A percentile compares a stretch with the other conserved stretches of the same genome.
phyloP scores from a whole-genome alignment of 2,888 invertebrate species.

The Trichopria drosophilae region DNA sequence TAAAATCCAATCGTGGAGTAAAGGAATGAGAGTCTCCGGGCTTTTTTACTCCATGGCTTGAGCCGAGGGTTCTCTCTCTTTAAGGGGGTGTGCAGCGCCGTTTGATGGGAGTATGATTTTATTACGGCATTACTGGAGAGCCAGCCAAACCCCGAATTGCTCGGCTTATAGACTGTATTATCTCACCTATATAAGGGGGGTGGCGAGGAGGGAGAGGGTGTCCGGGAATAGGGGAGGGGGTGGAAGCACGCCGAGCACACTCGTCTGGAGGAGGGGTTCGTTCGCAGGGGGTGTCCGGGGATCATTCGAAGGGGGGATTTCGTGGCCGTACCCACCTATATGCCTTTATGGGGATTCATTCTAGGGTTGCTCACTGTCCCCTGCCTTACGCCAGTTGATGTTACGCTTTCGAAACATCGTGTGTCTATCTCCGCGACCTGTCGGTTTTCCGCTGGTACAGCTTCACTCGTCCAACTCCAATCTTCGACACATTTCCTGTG shows the following conservation, averaged over 20 bases:
- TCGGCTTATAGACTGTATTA: slow-evolving; percentile 58
- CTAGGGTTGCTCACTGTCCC: slow-evolving; percentile 47
- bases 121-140: slow-evolving; percentile 57
- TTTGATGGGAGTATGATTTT: slow-evolving; percentile 59
- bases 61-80: slow-evolving; percentile 35
- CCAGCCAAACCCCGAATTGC: slow-evolving; percentile 56
- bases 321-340: slow-evolving; percentile 15
- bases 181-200: slow-evolving; percentile 48
- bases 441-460: slow-evolving; percentile 1
- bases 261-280: slow-evolving; percentile 26
- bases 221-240: slow-evolving; percentile 23
- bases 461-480: no score
- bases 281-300: slow-evolving; percentile 12
- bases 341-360: slow-evolving; percentile 44
- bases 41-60: slow-evolving; percentile 50
- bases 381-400: slow-evolving; percentile 46
- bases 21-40: slow-evolving; percentile 55
- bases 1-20: slow-evolving; percentile 58
- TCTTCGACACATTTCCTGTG: no score
- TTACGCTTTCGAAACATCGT: slow-evolving; percentile 45
- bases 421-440: slow-evolving; percentile 2
- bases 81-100: slow-evolving; percentile 49
- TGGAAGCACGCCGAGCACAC: slow-evolving; percentile 27
- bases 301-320: background rate
- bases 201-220: slow-evolving; percentile 22